These are phyloP conservation scores for Drosophila dunni DNA, from an alignment of 1,140 invertebrate species.

Conservation along the genomic window DNA sequence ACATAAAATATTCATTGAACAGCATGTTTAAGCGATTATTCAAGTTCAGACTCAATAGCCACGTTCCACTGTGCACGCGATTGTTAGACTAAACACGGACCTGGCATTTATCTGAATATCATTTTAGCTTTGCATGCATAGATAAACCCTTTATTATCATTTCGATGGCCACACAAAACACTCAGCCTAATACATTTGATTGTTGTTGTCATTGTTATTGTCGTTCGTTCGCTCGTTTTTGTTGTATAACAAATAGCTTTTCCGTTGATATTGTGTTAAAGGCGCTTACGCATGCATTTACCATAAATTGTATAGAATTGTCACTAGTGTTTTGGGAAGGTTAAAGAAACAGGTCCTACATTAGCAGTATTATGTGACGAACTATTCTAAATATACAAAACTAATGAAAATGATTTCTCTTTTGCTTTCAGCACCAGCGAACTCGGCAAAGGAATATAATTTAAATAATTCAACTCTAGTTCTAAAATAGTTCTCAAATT, in stretches of 20 bases:
- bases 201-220: slow-evolving; percentile 20
- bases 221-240: not conserved
- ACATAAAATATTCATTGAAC: not conserved
- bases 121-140: slow-evolving; percentile 34
- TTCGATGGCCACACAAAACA: slow-evolving; percentile 37
- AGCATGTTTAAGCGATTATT: slow-evolving; percentile 15
- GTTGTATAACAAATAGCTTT: slow-evolving; percentile 62
- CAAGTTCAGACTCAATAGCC: not conserved
- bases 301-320: slow-evolving; percentile 61
- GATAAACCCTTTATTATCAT: slow-evolving; percentile 65
- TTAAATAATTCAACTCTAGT: slow-evolving; percentile 10
- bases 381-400: slow-evolving; percentile 17
- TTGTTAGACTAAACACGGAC: slow-evolving; percentile 1
- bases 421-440: slow-evolving; percentile 46
- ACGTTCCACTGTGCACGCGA: slow-evolving; percentile 37
- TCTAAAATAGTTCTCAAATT: slow-evolving; percentile 16
- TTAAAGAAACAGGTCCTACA: not conserved
- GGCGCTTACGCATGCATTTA: slow-evolving; percentile 66
- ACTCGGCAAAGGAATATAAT: slow-evolving; percentile 14
- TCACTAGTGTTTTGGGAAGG: slow-evolving; percentile 50
- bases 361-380: not conserved
- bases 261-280: slow-evolving; percentile 45
- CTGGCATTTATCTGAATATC: slow-evolving; percentile 11
- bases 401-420: not conserved
- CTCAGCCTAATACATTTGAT: slow-evolving; percentile 30